These are phyloP conservation scores for Hemicordylus capensis DNA, from an alignment of 2,113 vertebrate genomes.

Conservation along the genomic window DNA sequence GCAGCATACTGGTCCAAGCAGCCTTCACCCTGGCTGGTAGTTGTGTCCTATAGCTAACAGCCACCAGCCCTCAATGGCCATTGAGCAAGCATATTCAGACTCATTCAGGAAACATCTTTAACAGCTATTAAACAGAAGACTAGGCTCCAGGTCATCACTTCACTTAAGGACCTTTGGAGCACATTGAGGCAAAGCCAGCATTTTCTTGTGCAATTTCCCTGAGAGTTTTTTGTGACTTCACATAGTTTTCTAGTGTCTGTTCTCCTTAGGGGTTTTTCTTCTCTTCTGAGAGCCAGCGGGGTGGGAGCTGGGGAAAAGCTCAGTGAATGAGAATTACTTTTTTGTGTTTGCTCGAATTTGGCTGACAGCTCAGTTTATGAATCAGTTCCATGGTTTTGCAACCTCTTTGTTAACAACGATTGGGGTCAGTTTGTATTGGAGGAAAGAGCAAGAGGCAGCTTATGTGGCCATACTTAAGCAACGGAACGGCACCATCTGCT, in stretches of 20 bases:
- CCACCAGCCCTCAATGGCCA: not conserved
- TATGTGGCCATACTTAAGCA: not conserved
- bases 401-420: not conserved
- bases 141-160: not conserved
- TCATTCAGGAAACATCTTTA: not conserved
- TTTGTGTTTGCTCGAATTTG: not conserved
- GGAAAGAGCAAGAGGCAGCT: not conserved
- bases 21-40: not conserved
- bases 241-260: not conserved
- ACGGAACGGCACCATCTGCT: not conserved
- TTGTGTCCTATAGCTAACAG: not conserved
- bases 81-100: not conserved
- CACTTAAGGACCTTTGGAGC: not conserved
- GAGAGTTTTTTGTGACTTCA: not conserved
- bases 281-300: not conserved
- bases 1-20: not conserved
- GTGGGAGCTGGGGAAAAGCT: not conserved
- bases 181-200: not conserved
- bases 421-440: no score
- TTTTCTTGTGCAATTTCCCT: not conserved
- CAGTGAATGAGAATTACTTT: not conserved
- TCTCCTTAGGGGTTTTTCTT: not conserved
- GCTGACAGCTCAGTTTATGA: not conserved
- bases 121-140: not conserved
- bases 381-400: not conserved